phyloP scores from a whole-genome alignment of 1,140 invertebrate genomes.

The Lasioglossum baleicum region DNA sequence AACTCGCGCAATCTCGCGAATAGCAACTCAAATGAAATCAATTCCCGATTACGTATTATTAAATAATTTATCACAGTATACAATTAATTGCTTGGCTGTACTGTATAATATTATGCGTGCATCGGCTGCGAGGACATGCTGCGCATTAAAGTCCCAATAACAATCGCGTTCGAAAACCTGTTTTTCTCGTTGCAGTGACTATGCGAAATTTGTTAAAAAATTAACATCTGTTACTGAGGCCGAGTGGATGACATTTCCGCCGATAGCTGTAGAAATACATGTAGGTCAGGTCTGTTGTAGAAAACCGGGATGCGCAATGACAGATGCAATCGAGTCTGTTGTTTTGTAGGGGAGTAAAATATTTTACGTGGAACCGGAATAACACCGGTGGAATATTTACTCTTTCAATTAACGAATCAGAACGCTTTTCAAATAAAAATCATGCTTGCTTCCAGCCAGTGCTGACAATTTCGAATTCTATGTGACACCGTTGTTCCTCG shows the following conservation, averaged over 20 bases:
- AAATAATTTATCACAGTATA: constrained; percentile 44
- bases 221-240: background rate
- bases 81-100: constrained; percentile 29
- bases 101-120: constrained; percentile 13
- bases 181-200: background rate
- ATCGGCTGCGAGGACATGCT: background rate
- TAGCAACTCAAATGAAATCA: constrained; percentile 34
- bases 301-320: too few relatives aligned
- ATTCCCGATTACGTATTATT: constrained; percentile 47
- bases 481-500: too few relatives aligned
- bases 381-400: too few relatives aligned
- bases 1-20: background rate
- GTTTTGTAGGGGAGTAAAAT: too few relatives aligned
- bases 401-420: too few relatives aligned
- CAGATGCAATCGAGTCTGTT: too few relatives aligned
- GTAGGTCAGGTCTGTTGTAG: too few relatives aligned
- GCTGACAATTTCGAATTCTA: too few relatives aligned
- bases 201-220: background rate
- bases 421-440: too few relatives aligned
- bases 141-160: constrained; percentile 4
- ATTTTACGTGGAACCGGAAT: too few relatives aligned
- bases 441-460: too few relatives aligned
- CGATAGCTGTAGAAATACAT: too few relatives aligned
- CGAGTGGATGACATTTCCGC: background rate
- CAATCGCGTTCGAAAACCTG: background rate